Base-by-base conservation (phyloP, 2,888 invertebrate species). In the Drosophila colorata region DNA sequence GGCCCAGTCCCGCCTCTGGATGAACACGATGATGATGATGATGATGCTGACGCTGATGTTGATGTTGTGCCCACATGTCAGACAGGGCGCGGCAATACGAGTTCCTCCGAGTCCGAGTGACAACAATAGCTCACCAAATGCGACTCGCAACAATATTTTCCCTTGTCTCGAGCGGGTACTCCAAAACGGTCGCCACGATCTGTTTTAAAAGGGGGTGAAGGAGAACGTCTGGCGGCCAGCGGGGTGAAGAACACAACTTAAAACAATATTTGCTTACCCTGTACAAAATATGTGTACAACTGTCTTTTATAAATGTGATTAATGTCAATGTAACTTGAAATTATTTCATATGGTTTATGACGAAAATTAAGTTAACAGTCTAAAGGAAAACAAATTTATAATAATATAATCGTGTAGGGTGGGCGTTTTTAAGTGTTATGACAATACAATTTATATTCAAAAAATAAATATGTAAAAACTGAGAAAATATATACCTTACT, bases 91-190 rank as follows among this genome's bases (percentile, higher is more conserved):
- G 72, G 65, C 71, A 35, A 20, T 20, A 18, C 48, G 33, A 61
- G 60, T 72, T 57, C 69, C 76, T 77, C 61, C 69, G 63, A 57
- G 60, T 41, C 33, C 56, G 33, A 72, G 65, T 75, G 73, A 65
- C 72, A 76, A 83, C 87, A 86, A 86, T 83, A 77, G 78, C 68
- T 65, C 78, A 74, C 64, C 87, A 79, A 86, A 83, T 74, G 74
- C 53, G 69, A 74, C 64, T 74, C 70, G 74, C 75, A 87, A 90
- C 86, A 85, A 83, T 85, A 89, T 89, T 89, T 87, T 82, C 81
- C 90, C 89, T 91, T 90, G 91, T 90, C 58, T 70, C 41, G 40
- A 63, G 72, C 69, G 78, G 67, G 31, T 53, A 65, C 37, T 51
- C 61, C 37, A 38, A 31, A 38, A 37, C 33, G 23, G 37, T 47